phyloP scores from a whole-genome alignment of 1,140 invertebrate genomes.

The Parasteatoda tepidariorum region DNA sequence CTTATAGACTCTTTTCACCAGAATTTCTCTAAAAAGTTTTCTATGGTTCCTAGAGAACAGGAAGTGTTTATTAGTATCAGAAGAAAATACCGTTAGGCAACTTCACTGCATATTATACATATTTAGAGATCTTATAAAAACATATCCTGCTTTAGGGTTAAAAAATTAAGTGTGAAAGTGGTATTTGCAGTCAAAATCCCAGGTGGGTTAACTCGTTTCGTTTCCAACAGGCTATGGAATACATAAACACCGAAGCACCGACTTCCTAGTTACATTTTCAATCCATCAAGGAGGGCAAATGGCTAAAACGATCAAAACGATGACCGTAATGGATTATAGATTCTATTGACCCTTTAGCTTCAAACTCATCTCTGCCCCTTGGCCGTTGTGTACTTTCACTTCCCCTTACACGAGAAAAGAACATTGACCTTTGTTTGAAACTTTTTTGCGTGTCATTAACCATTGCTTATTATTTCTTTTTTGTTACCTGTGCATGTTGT shows the following conservation, averaged over 20 bases:
- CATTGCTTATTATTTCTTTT: conserved; percentile 1
- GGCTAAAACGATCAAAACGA: conserved; percentile 16
- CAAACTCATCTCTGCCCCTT: conserved; percentile 5
- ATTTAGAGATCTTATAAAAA: too few species aligned
- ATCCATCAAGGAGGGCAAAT: conserved; percentile 32
- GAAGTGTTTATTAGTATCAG: too few species aligned
- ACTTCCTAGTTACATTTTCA: conserved; percentile 33
- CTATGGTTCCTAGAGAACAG: too few species aligned
- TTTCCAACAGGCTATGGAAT: not conserved
- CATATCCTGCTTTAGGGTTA: too few species aligned
- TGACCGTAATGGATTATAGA: conserved; percentile 49
- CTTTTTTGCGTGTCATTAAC: conserved; percentile 22
- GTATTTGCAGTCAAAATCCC: not conserved
- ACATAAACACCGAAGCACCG: not conserved
- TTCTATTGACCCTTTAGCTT: conserved; percentile 47
- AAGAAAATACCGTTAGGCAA: too few species aligned
- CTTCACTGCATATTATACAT: not conserved
- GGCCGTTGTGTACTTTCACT: conserved; percentile 12
- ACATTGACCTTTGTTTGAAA: conserved; percentile 1
- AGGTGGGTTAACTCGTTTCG: not conserved
- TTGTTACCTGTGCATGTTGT: not conserved
- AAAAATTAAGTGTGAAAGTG: not conserved
- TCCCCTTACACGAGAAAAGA: conserved; percentile 4
- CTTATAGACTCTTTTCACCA: too few species aligned
- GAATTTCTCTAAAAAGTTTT: too few species aligned